A percentile compares a stretch with the other conserved stretches of the same genome.
Evolutionary conservation across 2,113 vertebrate genomes (phyloP).

Genomic region (Actinemys pallida): DNA sequence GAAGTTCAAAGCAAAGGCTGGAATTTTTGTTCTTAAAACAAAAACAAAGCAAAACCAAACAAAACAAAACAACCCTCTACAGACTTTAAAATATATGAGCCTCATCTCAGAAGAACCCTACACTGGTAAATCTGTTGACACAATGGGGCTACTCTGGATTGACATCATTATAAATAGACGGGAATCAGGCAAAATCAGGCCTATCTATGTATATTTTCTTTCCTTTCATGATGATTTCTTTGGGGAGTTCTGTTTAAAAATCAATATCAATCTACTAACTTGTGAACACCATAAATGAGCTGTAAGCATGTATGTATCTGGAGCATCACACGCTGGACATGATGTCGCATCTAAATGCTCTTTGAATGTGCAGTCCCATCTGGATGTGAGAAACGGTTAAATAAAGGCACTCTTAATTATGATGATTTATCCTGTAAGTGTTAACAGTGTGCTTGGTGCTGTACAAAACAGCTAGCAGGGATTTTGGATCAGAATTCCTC

Average conservation of each 20-base stretch:
- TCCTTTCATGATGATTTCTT: not conserved
- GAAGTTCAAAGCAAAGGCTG: not conserved
- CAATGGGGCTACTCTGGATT: not conserved
- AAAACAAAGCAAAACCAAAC: too few relatives aligned
- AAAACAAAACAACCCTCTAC: not conserved
- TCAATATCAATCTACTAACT: not conserved
- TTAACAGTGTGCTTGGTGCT: not conserved
- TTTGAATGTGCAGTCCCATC: not conserved
- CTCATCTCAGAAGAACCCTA: not conserved
- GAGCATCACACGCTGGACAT: not conserved
- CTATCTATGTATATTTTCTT: not conserved
- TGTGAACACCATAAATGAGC: not conserved
- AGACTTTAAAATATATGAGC: not conserved
- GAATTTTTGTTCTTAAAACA: too few relatives aligned
- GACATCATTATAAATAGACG: not conserved
- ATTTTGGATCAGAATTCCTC: too few relatives aligned
- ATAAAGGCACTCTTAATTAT: not conserved
- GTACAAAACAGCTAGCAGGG: not conserved
- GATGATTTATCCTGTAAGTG: not conserved
- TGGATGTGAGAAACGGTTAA: not conserved
- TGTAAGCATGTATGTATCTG: not conserved
- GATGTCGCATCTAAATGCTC: not conserved
- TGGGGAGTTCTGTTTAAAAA: not conserved
- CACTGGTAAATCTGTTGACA: not conserved
- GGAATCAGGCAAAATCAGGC: not conserved